phyloP scores from a whole-genome alignment of 2,888 invertebrate genomes.

The Hirtodrosophila alboralis region DNA sequence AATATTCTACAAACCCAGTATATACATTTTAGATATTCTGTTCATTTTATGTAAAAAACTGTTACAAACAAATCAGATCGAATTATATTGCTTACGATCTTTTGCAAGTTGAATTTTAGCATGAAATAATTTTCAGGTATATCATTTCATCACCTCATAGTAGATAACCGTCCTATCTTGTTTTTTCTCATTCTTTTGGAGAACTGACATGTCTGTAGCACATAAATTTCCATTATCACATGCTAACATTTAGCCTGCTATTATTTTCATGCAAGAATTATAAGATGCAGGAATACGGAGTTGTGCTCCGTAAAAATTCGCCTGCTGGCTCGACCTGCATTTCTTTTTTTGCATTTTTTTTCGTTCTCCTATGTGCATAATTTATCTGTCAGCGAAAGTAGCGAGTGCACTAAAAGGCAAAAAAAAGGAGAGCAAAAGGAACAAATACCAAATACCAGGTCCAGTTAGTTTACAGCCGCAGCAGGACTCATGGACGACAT shows the following conservation, averaged over 20 bases:
- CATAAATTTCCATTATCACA: constrained; percentile 77
- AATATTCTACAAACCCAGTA: too few relatives aligned
- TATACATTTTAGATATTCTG: too few relatives aligned
- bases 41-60: too few relatives aligned
- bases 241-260: constrained; percentile 73
- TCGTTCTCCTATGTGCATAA: constrained; percentile 58
- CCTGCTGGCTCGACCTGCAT: constrained; percentile 37
- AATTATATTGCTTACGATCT: too few relatives aligned
- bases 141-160: too few relatives aligned
- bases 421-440: constrained; percentile 18
- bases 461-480: constrained; percentile 36
- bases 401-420: constrained; percentile 38
- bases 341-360: too few relatives aligned
- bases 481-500: constrained; percentile 31
- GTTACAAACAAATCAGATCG: too few relatives aligned
- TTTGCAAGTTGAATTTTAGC: too few relatives aligned
- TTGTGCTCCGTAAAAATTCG: constrained; percentile 1
- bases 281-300: constrained; percentile 63
- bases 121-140: too few relatives aligned
- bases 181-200: not conserved
- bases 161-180: too few relatives aligned
- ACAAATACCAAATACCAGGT: constrained; percentile 29
- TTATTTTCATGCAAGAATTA: constrained; percentile 73
- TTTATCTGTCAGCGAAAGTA: constrained; percentile 69
- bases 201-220: constrained; percentile 48